phyloP scores from a whole-genome alignment of 2,888 invertebrate species.

The Stegophylla sp. region DNA sequence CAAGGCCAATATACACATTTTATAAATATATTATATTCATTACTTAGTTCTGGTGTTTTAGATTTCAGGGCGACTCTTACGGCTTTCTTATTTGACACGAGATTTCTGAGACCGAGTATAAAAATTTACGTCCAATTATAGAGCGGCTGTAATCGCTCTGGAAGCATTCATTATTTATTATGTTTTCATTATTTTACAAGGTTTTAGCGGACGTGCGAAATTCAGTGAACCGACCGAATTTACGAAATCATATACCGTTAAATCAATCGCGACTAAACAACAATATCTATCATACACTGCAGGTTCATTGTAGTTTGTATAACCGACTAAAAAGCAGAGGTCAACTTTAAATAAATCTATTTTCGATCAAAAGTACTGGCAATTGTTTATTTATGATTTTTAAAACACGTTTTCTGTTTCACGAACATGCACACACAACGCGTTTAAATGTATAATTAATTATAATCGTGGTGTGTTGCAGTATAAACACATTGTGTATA shows the following conservation, averaged over 20 bases:
- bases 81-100: constrained; percentile 8
- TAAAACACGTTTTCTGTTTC: background rate
- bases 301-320: background rate
- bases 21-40: constrained; percentile 3
- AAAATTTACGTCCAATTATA: background rate
- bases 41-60: constrained; percentile 44
- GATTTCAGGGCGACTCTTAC: constrained; percentile 20
- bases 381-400: background rate
- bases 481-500: background rate
- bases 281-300: background rate
- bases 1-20: constrained; percentile 36
- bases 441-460: background rate
- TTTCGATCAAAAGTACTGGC: background rate
- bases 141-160: background rate
- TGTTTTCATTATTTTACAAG: background rate
- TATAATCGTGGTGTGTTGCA: background rate
- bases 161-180: background rate
- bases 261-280: background rate
- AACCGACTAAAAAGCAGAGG: background rate
- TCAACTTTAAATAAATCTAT: background rate
- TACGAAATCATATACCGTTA: background rate
- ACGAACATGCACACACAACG: background rate
- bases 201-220: background rate
- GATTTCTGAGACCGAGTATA: background rate
- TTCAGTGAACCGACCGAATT: background rate